Evolutionary conservation across 2,888 invertebrate genomes (phyloP).

Genomic region (Leptinotarsa rubiginosa): DNA sequence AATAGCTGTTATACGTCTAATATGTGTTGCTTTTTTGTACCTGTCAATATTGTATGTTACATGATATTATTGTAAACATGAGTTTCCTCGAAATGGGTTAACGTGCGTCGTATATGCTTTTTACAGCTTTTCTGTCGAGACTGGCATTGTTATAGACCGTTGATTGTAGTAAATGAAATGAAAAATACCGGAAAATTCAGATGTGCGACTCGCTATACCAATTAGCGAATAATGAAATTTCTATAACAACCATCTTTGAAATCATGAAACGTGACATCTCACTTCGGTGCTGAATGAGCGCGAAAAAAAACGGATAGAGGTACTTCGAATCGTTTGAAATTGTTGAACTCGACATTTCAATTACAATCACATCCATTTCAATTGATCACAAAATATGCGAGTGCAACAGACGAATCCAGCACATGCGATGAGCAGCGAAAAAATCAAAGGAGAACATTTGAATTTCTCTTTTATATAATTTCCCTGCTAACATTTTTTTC

Average conservation of each 20-base stretch:
- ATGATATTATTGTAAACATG: slow-evolving; percentile 36
- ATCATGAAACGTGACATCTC: slow-evolving; percentile 13
- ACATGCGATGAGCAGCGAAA: no score
- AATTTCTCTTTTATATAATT: no score
- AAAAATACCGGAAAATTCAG: slow-evolving; percentile 15
- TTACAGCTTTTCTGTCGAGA: slow-evolving; percentile 5
- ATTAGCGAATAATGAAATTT: slow-evolving; percentile 14
- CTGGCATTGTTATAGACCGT: slow-evolving; percentile 4
- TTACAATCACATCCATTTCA: neutral
- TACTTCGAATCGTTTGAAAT: slow-evolving; percentile 4
- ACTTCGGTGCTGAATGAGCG: slow-evolving; percentile 1
- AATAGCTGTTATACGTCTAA: slow-evolving; percentile 27
- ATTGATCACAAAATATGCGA: neutral
- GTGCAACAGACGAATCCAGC: no score
- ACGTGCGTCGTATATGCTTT: slow-evolving; percentile 21
- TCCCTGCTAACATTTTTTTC: no score
- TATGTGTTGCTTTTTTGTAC: slow-evolving; percentile 59
- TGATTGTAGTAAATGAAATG: neutral
- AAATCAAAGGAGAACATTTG: no score
- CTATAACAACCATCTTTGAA: slow-evolving; percentile 10
- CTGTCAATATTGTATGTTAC: slow-evolving; percentile 65
- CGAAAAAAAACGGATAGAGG: slow-evolving; percentile 5
- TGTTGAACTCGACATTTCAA: neutral
- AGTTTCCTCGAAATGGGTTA: slow-evolving; percentile 25
- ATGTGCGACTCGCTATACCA: neutral